phyloP scores from a whole-genome alignment of 2,888 invertebrate species.

The Adineta ricciae region DNA sequence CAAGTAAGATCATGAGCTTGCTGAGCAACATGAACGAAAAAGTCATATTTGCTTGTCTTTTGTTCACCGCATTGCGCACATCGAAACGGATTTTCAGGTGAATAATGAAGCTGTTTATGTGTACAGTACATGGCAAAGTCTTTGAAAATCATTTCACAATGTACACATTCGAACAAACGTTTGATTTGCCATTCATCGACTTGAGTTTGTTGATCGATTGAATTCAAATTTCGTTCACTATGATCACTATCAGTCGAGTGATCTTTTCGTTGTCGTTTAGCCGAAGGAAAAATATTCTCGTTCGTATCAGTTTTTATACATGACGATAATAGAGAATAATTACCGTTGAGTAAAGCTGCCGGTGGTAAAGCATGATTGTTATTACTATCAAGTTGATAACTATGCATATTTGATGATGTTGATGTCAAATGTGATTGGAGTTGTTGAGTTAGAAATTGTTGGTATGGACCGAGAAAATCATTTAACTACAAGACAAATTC shows the following conservation, averaged over 20 bases:
- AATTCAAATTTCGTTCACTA: neutral
- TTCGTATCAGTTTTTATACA: neutral
- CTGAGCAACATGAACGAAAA: slow-evolving; percentile 15
- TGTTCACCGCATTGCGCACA: slow-evolving; percentile 22
- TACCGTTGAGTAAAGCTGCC: neutral
- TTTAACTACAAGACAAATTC: neutral
- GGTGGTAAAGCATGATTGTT: neutral
- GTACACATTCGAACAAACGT: slow-evolving; percentile 29
- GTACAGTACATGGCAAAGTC: slow-evolving; percentile 28
- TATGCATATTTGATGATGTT: neutral
- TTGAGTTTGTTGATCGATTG: slow-evolving; percentile 9
- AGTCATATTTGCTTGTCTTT: slow-evolving; percentile 1
- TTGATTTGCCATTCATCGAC: slow-evolving; percentile 13
- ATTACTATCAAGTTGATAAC: neutral
- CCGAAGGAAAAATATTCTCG: neutral
- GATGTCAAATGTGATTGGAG: neutral
- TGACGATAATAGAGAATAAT: neutral
- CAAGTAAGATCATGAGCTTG: slow-evolving; percentile 4
- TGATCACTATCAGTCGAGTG: neutral
- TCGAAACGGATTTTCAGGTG: neutral
- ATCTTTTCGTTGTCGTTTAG: neutral
- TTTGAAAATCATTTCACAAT: slow-evolving; percentile 32
- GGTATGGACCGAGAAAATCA: slow-evolving; percentile 1
- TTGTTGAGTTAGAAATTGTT: neutral
- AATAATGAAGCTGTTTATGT: slow-evolving; percentile 29